A percentile compares a stretch with the other conserved stretches of the same genome.
Conservation (phyloP, 2,888 invertebrate species). For the Sinodicranocentrus sp. region DNA sequence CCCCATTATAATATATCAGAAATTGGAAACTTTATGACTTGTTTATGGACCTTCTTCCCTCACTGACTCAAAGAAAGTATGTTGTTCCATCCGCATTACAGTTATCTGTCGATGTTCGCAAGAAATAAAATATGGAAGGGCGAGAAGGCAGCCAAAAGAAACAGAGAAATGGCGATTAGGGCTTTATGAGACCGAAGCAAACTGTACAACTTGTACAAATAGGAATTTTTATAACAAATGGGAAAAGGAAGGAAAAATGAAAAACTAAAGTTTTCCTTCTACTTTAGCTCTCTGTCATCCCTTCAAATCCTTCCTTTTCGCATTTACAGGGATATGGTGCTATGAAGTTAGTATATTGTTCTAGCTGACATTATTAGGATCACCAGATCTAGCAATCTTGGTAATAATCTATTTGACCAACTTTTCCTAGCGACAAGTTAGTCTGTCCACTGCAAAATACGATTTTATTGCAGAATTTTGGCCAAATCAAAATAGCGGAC, state of each 20-base stretch:
- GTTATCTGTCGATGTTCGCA: background rate
- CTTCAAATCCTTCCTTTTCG: no score
- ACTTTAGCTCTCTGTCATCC: no score
- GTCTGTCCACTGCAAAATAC: no score
- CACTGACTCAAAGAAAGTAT: constrained; percentile 3
- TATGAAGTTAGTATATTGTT: background rate
- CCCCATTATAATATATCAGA: constrained; percentile 48
- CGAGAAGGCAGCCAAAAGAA: constrained; percentile 10
- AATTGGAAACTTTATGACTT: constrained; percentile 53
- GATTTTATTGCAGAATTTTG: no score
- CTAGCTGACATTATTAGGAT: background rate
- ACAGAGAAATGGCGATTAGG: background rate
- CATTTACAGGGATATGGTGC: no score
- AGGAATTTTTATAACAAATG: constrained; percentile 7
- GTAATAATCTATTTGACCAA: no score
- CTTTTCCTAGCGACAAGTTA: no score
- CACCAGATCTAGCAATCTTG: no score
- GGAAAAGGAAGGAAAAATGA: constrained; percentile 23
- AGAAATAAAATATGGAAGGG: constrained; percentile 3
- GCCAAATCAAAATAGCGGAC: background rate
- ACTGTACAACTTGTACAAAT: background rate
- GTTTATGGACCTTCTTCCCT: constrained; percentile 35
- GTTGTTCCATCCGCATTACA: no score
- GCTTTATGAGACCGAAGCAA: background rate
- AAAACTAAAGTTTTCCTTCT: constrained; percentile 1